phyloP scores from a whole-genome alignment of 2,797 vertebrate species.

The Spinus pinus region DNA sequence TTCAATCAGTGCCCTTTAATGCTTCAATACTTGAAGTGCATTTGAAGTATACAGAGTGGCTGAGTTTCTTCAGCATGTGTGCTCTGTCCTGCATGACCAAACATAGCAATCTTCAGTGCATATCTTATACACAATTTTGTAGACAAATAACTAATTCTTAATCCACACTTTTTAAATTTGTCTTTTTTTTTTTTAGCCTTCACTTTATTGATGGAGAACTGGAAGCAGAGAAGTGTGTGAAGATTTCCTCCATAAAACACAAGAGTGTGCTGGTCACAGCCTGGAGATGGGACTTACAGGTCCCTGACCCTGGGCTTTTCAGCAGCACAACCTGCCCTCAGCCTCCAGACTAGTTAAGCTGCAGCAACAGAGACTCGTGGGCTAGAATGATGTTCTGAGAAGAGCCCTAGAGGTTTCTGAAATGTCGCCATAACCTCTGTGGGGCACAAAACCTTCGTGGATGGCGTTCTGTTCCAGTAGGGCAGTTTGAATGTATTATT shows the following conservation, averaged over 20 bases:
- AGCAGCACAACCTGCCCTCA: not conserved
- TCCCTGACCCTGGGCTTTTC: not conserved
- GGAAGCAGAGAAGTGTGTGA: not conserved
- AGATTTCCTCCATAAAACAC: not conserved
- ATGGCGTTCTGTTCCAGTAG: not conserved
- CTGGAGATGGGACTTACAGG: not conserved
- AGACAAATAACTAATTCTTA: not conserved
- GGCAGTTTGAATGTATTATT: rapidly evolving
- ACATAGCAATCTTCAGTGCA: not conserved
- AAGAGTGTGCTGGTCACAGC: not conserved
- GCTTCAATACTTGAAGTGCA: not conserved
- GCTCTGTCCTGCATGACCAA: not conserved
- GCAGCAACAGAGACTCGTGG: rapidly evolving
- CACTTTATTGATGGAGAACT: not conserved
- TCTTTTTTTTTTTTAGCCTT: not conserved
- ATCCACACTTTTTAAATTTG: not conserved
- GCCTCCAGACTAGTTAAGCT: not conserved
- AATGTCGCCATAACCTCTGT: not conserved
- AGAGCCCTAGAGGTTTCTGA: not conserved
- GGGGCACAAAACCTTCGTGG: rapidly evolving
- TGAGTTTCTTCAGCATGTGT: not conserved
- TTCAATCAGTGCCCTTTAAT: not conserved
- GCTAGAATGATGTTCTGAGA: not conserved
- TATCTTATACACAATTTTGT: not conserved
- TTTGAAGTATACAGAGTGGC: not conserved